Base-by-base conservation (phyloP, 2,888 invertebrate genomes). In the Microplitis manilae region DNA sequence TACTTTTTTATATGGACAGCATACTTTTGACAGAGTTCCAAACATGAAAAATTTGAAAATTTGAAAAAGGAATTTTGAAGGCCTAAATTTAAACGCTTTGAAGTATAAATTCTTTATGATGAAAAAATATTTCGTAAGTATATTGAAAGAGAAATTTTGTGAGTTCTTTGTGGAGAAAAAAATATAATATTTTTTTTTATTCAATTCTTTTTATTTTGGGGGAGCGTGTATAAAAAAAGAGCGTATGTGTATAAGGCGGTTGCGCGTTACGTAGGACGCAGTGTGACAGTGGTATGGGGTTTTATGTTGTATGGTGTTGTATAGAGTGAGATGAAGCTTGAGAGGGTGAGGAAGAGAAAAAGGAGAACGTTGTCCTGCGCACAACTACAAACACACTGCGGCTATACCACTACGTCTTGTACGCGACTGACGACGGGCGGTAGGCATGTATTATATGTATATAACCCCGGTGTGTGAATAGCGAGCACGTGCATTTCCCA, bases 401-500 rank as follows among this genome's bases (percentile, higher is more conserved):
- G 65, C 50, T 68, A 67, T 13, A 50, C 50, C 30, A 30, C 30
- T 30, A 30, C 30, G 30, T 4, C 30, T 30, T 30, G 30, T 50
- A 50, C 50, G 13, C 50, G 50, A 50, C 50, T 50, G 50, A 50
- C 65, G 65, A 67, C 65, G 74, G 64, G 50, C 67, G 61, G 60
- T 68, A 65, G 70, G 70, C 30, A 65, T 71, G 74, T 65, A 70
- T 73, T 77, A 77, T 77, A 61, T 65, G 65, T 39, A 41, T 62
- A 62, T 20, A 40, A 8, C 38, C 68, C n/a, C 76, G 79, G 81
- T 86, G 86, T 86, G 86, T 86, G 86, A 89, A 89, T 89, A 87
- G 86, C 82, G 85, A 87, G 86, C 89, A 88, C 89, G 88, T 88
- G 89, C 86, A 88, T 89, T 89, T 89, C 89, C 88, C 89, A 89